These are phyloP conservation scores for Syngnathus typhle DNA, from an alignment of 2,113 vertebrate genomes.

Conservation along the genomic window DNA sequence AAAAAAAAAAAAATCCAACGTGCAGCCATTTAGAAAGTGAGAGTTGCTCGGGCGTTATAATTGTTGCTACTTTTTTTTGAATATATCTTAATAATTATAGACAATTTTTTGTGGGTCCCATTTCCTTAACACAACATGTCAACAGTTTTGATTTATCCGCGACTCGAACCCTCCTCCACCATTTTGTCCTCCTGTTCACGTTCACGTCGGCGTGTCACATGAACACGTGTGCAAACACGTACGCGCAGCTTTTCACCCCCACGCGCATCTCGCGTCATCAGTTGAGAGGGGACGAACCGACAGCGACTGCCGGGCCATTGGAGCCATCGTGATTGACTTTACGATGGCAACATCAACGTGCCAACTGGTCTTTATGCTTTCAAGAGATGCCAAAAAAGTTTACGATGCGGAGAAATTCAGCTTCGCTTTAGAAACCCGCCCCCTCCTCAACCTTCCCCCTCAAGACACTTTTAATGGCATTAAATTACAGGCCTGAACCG, in stretches of 20 bases:
- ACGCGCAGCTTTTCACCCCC: slow-evolving; percentile 20
- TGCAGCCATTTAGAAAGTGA: slow-evolving; percentile 48
- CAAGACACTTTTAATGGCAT: slow-evolving; percentile 77
- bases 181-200: slow-evolving; percentile 6
- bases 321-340: slow-evolving; percentile 94
- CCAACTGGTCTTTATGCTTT: slow-evolving; percentile 91
- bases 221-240: slow-evolving; percentile 12
- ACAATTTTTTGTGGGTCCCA: not conserved
- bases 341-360: slow-evolving; percentile 81
- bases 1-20: slow-evolving; percentile 60
- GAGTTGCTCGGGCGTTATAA: slow-evolving; percentile 37
- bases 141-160: slow-evolving; percentile 6
- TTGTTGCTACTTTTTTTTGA: slow-evolving; percentile 17
- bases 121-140: not conserved
- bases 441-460: slow-evolving; percentile 52
- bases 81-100: not conserved
- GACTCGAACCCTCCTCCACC: not conserved
- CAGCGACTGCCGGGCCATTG: slow-evolving; percentile 87
- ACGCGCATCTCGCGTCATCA: slow-evolving; percentile 59
- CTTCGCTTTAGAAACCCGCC: slow-evolving; percentile 43
- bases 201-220: slow-evolving; percentile 11
- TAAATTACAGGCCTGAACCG: slow-evolving; percentile 79
- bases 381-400: slow-evolving; percentile 82
- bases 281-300: slow-evolving; percentile 83
- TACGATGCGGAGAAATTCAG: slow-evolving; percentile 49